Percentiles rank a stretch among this genome's conserved stretches.
Conservation (phyloP, 2,888 invertebrate species). For the Acrobasis consociella region DNA sequence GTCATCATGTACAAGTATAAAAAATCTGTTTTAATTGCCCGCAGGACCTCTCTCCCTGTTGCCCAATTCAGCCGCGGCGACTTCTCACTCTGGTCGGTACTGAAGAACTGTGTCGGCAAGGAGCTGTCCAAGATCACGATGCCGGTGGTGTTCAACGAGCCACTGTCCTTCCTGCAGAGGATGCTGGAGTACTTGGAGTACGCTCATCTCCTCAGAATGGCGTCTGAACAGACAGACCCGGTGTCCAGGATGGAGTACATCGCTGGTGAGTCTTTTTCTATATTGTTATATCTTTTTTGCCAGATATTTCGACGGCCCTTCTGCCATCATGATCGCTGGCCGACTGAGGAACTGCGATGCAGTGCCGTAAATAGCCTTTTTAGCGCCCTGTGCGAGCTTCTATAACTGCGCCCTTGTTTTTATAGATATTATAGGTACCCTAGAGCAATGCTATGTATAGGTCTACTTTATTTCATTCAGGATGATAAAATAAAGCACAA, state of each 20-base stretch:
- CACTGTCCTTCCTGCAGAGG: constrained; percentile 96
- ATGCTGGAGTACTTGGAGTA: constrained; percentile 98
- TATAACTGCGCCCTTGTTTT: too few species aligned
- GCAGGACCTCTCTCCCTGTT: constrained; percentile 86
- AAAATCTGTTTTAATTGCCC: constrained; percentile 39
- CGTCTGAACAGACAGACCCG: constrained; percentile 90
- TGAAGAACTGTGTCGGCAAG: constrained; percentile 95
- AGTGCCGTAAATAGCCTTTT: too few species aligned
- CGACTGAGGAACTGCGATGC: too few species aligned
- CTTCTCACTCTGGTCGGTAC: constrained; percentile 94
- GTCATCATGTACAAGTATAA: not conserved
- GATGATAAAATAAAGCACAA: too few species aligned
- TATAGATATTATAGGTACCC: too few species aligned
- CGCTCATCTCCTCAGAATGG: constrained; percentile 87
- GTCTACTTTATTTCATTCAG: too few species aligned
- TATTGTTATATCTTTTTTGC: too few species aligned
- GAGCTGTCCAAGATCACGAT: constrained; percentile 98
- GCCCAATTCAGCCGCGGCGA: constrained; percentile 90
- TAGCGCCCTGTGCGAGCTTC: too few species aligned
- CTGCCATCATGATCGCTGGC: too few species aligned
- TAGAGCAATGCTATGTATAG: too few species aligned
- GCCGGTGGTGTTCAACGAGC: constrained; percentile 98
- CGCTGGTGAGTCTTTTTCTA: constrained; percentile 74
- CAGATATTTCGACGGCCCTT: too few species aligned
- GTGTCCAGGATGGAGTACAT: constrained; percentile 91